Base-by-base conservation (phyloP, 2,888 invertebrate species). In the Trichogramma evanescens region DNA sequence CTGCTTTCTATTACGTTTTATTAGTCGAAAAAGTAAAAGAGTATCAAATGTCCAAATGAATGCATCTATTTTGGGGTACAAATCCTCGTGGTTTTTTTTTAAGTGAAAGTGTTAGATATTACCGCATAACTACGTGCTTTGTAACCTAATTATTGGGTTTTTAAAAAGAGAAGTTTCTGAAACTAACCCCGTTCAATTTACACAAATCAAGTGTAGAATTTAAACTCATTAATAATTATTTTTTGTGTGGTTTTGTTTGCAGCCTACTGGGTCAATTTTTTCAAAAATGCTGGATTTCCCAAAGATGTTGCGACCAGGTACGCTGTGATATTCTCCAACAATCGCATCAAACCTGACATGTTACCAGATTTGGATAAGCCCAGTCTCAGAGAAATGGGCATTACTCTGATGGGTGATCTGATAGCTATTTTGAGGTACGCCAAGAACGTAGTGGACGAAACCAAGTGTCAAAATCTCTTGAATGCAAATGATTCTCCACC, bases 331-430 rank as follows among this genome's bases (percentile, higher is more conserved):
- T 95, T 95, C 74, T 86, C 88, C 0, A 91, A 93, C 72, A 91
- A 95, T 77, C 83, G 94, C 41, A 95, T 95, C 63, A 87, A 89
- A 72, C 86, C 85, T 66, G 89, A 91, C 68, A 94, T 94, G 94
- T 75, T 95, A 56, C 80, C 88, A 65, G 94, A 95, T 68, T 80
- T 95, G 9, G 92, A 88, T 68, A 93, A 93, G 70, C 93, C 94
- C 67, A 91, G 92, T 72, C 78, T 95, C 2, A 84, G 87, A 58
- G 93, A 93, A 68, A 93, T 95, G 93, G 93, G 92, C 0, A 91
- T 95, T 42, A 83, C 84, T 0, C 73, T 83, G 41, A 82, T 86
- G 78, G 86, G 86, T 1, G 86, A 86, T 68, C 80, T 86, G 68
- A 86, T 86, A 63, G 83, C 84, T 8, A 86, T 86, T 60, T 72